Evolutionary conservation across 2,113 vertebrate species (phyloP).

Genomic region (Myrmecobius fasciatus): DNA sequence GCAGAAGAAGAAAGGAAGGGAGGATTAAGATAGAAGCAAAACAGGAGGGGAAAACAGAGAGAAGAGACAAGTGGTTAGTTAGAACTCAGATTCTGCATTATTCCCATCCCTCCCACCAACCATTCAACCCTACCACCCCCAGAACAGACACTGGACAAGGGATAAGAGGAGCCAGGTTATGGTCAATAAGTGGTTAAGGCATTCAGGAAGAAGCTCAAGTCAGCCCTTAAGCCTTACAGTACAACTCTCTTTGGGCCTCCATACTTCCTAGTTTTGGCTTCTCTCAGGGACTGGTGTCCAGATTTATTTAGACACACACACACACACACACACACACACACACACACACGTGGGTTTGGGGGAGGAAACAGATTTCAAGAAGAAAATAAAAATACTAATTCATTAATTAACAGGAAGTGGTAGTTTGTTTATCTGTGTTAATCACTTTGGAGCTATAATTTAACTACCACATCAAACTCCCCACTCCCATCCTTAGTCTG

Average conservation of each 20-base stretch:
- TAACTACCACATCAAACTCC: conserved; percentile 56
- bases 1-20: too few species aligned
- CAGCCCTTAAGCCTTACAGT: background rate
- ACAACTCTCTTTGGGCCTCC: background rate
- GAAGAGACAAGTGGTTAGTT: conserved; percentile 74
- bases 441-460: conserved; percentile 76
- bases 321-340: background rate
- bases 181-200: background rate
- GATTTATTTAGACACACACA: conserved; percentile 49
- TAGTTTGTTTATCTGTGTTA: conserved; percentile 73
- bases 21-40: background rate
- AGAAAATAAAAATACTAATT: conserved; percentile 78
- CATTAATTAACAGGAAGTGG: conserved; percentile 78
- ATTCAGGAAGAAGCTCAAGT: background rate
- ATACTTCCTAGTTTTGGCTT: too few species aligned
- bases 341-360: conserved; percentile 17
- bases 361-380: conserved; percentile 66
- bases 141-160: background rate
- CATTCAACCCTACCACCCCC: background rate
- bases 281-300: conserved; percentile 56
- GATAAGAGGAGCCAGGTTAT: background rate
- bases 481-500: conserved; percentile 56
- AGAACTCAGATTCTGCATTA: conserved; percentile 55
- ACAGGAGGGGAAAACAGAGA: conserved; percentile 62
- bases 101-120: background rate